Percentiles rank a stretch among this genome's conserved stretches.
Evolutionary conservation across 2,113 vertebrate genomes (phyloP).

Genomic region (Oxyura jamaicensis): DNA sequence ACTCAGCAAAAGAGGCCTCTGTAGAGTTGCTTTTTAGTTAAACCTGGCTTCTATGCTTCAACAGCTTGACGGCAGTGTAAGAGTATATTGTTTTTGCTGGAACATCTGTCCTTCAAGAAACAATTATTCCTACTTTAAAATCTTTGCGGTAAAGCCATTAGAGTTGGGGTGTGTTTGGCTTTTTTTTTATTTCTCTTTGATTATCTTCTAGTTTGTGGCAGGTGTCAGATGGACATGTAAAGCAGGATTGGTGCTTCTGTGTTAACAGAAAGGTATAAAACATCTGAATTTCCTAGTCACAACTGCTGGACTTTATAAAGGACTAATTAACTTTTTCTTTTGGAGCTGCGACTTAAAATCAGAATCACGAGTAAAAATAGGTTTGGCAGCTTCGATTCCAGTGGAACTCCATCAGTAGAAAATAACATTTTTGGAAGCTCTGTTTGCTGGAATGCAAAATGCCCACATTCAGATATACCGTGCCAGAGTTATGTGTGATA

Average conservation of each 20-base stretch:
- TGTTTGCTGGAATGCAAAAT: not conserved
- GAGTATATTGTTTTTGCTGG: not conserved
- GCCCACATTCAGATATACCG: not conserved
- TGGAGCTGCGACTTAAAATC: not conserved
- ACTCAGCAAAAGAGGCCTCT: conserved; percentile 42
- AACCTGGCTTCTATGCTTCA: conserved; percentile 47
- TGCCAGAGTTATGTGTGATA: not conserved
- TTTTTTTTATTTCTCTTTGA: not conserved
- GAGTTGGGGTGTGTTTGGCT: not conserved
- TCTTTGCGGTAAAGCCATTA: not conserved
- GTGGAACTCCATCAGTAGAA: not conserved
- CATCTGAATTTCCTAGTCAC: not conserved
- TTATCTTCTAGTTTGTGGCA: not conserved
- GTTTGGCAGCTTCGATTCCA: not conserved
- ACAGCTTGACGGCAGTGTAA: conserved; percentile 23
- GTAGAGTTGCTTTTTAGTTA: conserved; percentile 65
- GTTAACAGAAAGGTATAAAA: not conserved
- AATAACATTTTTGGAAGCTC: not conserved
- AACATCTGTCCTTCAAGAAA: not conserved
- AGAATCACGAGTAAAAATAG: not conserved
- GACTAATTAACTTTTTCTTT: not conserved
- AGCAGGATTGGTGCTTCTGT: not conserved
- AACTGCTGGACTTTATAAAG: not conserved
- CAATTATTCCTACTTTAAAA: not conserved
- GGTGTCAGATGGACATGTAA: not conserved